A percentile compares a stretch with the other conserved stretches of the same genome.
Evolutionary conservation across 2,888 invertebrate species (phyloP).

Genomic region (Melanchra persicariae): DNA sequence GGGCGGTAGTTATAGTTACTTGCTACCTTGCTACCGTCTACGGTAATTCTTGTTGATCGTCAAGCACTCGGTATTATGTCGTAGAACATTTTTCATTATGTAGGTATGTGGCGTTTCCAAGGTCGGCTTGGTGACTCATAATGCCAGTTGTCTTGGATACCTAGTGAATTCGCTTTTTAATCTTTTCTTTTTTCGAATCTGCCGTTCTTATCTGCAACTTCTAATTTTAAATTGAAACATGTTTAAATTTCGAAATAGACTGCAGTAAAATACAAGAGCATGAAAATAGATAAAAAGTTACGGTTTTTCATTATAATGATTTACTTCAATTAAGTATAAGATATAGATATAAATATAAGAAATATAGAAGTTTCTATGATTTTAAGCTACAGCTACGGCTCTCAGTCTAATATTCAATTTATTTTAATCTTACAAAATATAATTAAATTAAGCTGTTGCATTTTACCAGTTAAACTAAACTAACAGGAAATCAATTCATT

Average conservation of each 20-base stretch:
- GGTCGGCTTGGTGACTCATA: slow-evolving; percentile 54
- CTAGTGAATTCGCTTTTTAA: neutral
- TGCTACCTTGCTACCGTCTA: slow-evolving; percentile 68
- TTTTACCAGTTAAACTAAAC: slow-evolving; percentile 7
- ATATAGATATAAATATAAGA: too few relatives aligned
- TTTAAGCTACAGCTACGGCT: neutral
- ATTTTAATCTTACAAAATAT: neutral
- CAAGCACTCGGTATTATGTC: slow-evolving; percentile 48
- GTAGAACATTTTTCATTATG: slow-evolving; percentile 54
- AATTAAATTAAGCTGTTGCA: neutral
- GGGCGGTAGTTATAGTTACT: slow-evolving; percentile 66
- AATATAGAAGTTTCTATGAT: neutral
- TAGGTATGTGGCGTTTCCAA: slow-evolving; percentile 49
- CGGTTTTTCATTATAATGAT: neutral
- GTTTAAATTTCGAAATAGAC: neutral
- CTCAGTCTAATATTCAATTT: neutral
- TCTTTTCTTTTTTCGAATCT: neutral
- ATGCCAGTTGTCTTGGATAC: slow-evolving; percentile 29
- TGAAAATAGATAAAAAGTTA: neutral
- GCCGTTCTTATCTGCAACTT: neutral
- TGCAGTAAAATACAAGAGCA: neutral
- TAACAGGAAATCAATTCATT: neutral
- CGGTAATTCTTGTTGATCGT: slow-evolving; percentile 65
- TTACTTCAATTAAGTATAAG: neutral
- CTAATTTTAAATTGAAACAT: neutral